Evolutionary conservation across 1,140 invertebrate genomes (phyloP).

Genomic region (Mya arenaria): DNA sequence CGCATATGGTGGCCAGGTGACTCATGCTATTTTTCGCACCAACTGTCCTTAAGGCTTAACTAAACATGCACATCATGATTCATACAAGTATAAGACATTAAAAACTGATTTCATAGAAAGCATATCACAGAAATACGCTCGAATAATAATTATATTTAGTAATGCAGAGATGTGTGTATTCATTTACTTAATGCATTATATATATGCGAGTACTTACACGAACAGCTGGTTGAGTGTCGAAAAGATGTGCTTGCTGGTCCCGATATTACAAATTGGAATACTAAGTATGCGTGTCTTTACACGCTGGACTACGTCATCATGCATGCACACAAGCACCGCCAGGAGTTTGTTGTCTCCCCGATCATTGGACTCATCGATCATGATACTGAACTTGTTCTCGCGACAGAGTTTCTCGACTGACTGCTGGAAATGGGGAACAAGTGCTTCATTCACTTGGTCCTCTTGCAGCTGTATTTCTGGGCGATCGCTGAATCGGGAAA

Average conservation of each 20-base stretch:
- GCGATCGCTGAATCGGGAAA: conserved; percentile 48
- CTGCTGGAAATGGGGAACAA: conserved; percentile 31
- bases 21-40: no score
- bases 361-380: neutral
- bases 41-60: no score
- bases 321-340: neutral
- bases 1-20: conserved; percentile 56
- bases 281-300: neutral
- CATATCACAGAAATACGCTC: no score
- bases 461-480: conserved; percentile 19
- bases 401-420: neutral
- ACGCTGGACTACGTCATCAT: neutral
- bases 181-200: no score
- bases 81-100: no score
- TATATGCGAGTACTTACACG: no score
- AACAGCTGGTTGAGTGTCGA: neutral
- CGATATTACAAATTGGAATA: neutral
- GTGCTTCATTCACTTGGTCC: conserved; percentile 53
- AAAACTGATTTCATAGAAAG: no score
- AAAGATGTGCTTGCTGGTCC: neutral
- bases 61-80: no score
- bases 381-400: neutral
- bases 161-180: no score
- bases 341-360: neutral
- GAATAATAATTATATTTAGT: no score